Evolutionary conservation across 1,140 invertebrate genomes (phyloP).

Genomic region (Drosophila willistoni): DNA sequence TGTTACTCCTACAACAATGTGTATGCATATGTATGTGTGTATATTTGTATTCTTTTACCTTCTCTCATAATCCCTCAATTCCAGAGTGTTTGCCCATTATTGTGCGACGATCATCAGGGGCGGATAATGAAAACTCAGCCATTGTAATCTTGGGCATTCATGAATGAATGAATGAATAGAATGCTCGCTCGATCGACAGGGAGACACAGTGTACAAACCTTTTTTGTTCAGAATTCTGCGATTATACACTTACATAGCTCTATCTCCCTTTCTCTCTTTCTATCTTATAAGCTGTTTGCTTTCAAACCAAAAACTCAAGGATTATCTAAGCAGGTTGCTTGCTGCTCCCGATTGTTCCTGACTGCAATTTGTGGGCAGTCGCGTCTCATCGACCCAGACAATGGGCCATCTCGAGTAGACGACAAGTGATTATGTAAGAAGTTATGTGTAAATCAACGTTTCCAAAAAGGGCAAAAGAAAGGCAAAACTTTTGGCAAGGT

Average conservation of each 20-base stretch:
- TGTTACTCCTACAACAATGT: background rate
- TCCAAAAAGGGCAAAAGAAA: conserved; percentile 18
- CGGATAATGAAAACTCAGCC: conserved; percentile 57
- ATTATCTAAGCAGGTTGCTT: conserved; percentile 57
- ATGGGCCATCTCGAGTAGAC: conserved; percentile 39
- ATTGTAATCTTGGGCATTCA: conserved; percentile 29
- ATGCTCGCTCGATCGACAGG: too few species aligned
- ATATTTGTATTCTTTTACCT: conserved; percentile 22
- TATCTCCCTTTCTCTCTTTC: conserved; percentile 45
- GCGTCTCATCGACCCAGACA: conserved; percentile 33
- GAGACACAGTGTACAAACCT: conserved; percentile 65
- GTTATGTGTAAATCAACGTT: conserved; percentile 56
- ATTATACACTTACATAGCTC: conserved; percentile 48
- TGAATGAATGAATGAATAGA: conserved; percentile 50
- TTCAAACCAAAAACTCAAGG: conserved; percentile 33
- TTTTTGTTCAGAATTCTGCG: conserved; percentile 68
- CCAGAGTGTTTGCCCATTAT: conserved; percentile 64
- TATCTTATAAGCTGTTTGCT: conserved; percentile 59
- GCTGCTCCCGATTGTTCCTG: conserved; percentile 22
- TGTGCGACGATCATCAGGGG: conserved; percentile 72
- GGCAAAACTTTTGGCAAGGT: background rate
- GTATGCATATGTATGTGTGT: too few species aligned
- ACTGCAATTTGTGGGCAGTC: conserved; percentile 60
- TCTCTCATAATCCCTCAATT: conserved; percentile 32
- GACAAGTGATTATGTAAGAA: conserved; percentile 70